Conservation (phyloP, 2,888 invertebrate genomes). For the Cinara cedri region DNA sequence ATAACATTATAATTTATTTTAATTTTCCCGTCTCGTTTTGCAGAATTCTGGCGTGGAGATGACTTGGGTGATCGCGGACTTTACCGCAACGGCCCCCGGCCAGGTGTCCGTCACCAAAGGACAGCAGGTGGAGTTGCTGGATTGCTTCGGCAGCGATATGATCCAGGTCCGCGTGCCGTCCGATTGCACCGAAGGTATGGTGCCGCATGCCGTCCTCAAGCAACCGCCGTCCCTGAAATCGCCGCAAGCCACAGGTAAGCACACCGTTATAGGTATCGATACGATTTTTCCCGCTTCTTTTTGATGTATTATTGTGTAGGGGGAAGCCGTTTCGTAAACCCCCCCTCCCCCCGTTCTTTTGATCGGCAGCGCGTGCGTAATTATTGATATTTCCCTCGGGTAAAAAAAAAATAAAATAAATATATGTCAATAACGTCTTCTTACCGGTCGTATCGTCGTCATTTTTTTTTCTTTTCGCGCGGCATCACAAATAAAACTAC, state of each 20-base stretch:
- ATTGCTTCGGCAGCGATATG: conserved; percentile 75
- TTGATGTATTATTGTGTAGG: too few relatives aligned
- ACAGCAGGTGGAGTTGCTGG: conserved; percentile 92
- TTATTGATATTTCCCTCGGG: too few relatives aligned
- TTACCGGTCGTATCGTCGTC: too few relatives aligned
- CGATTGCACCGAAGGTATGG: conserved; percentile 72
- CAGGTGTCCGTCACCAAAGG: conserved; percentile 87
- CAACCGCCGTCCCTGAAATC: conserved; percentile 70
- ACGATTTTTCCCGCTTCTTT: background rate
- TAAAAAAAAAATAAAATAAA: too few relatives aligned
- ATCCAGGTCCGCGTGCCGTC: conserved; percentile 70
- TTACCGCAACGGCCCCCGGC: conserved; percentile 74
- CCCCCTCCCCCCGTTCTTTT: too few relatives aligned
- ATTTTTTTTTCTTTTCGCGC: too few relatives aligned
- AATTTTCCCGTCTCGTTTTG: conserved; percentile 57
- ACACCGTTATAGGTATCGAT: background rate
- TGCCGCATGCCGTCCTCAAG: conserved; percentile 79
- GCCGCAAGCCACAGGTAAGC: conserved; percentile 36
- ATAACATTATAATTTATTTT: background rate
- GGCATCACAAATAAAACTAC: too few relatives aligned
- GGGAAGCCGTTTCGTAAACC: too few relatives aligned
- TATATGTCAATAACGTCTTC: too few relatives aligned
- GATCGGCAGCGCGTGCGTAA: too few relatives aligned
- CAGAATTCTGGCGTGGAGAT: conserved; percentile 82
- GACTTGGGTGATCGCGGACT: conserved; percentile 91